Evolutionary conservation across 2,113 vertebrate species (phyloP).

Genomic region (Romanogobio albipinnatus): DNA sequence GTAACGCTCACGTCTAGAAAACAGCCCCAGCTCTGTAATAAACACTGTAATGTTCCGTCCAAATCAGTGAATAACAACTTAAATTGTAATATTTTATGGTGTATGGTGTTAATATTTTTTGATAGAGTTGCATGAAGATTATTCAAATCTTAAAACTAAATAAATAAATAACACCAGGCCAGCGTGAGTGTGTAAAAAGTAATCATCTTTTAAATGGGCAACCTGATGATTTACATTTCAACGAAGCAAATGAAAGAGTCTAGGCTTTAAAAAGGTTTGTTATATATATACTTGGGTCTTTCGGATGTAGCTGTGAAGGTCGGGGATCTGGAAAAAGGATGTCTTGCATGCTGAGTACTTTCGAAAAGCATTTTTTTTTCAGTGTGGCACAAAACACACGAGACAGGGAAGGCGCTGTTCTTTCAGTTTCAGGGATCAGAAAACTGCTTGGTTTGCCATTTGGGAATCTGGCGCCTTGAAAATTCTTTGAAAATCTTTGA

Average conservation of each 20-base stretch:
- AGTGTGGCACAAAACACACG: background rate
- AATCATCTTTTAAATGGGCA: background rate
- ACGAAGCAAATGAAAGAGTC: background rate
- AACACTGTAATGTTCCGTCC: too few species aligned
- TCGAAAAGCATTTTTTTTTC: slow-evolving; percentile 14
- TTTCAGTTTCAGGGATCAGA: slow-evolving; percentile 41
- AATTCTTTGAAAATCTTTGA: slow-evolving; percentile 26
- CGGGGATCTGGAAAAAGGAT: background rate
- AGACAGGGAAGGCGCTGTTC: slow-evolving; percentile 9
- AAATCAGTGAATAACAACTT: too few species aligned
- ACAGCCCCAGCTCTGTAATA: too few species aligned
- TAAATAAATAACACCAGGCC: background rate
- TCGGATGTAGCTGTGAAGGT: slow-evolving; percentile 31
- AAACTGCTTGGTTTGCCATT: slow-evolving; percentile 39
- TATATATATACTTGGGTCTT: background rate
- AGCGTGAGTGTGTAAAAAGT: too few species aligned
- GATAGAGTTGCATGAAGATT: background rate
- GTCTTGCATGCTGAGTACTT: slow-evolving; percentile 13
- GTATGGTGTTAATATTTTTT: too few species aligned
- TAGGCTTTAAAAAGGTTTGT: background rate
- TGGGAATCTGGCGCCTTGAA: slow-evolving; percentile 44
- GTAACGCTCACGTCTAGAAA: too few species aligned
- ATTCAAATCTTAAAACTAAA: background rate
- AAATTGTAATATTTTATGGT: too few species aligned
- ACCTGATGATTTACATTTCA: slow-evolving; percentile 19